phyloP scores from a whole-genome alignment of 2,113 vertebrate genomes.

The Panthera leo region DNA sequence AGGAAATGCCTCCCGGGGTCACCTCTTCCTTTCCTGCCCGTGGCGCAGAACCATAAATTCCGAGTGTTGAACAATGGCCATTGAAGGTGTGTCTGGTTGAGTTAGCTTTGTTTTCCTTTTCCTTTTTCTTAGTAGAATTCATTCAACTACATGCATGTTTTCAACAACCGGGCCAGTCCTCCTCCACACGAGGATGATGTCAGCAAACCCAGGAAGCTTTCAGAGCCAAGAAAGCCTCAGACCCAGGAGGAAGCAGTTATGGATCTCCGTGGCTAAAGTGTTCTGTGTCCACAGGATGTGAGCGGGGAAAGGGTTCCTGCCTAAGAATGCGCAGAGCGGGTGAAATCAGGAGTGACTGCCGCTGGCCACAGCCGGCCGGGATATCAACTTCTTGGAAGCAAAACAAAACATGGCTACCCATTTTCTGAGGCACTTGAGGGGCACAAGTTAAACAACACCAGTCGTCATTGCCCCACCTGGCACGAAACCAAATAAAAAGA shows the following conservation, averaged over 20 bases:
- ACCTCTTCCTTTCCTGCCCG: constrained; percentile 72
- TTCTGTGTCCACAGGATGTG: not conserved
- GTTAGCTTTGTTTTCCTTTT: not conserved
- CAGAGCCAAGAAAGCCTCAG: constrained; percentile 76
- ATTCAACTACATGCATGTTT: constrained; percentile 68
- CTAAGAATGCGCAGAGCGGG: fast-evolving
- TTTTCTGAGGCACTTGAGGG: not conserved
- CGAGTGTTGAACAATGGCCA: constrained; percentile 57
- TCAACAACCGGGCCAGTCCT: constrained; percentile 70
- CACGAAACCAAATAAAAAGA: not conserved
- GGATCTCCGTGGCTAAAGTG: constrained; percentile 58
- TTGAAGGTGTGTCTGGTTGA: constrained; percentile 58
- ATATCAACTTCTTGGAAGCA: not conserved
- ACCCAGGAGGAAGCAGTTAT: constrained; percentile 72
- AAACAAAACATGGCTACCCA: not conserved
- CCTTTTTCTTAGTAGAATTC: constrained; percentile 70
- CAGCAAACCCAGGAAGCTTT: constrained; percentile 80
- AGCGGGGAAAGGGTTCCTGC: not conserved
- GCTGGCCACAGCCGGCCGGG: not conserved
- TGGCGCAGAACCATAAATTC: constrained; percentile 32
- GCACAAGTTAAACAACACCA: not conserved
- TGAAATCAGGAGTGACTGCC: not conserved
- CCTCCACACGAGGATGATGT: constrained; percentile 77
- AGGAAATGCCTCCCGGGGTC: constrained; percentile 75
- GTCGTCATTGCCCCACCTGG: not conserved